Percentiles rank a stretch among this genome's conserved stretches.
Conservation (phyloP, 2,113 vertebrate species). For the Phyllostomus discolor region DNA sequence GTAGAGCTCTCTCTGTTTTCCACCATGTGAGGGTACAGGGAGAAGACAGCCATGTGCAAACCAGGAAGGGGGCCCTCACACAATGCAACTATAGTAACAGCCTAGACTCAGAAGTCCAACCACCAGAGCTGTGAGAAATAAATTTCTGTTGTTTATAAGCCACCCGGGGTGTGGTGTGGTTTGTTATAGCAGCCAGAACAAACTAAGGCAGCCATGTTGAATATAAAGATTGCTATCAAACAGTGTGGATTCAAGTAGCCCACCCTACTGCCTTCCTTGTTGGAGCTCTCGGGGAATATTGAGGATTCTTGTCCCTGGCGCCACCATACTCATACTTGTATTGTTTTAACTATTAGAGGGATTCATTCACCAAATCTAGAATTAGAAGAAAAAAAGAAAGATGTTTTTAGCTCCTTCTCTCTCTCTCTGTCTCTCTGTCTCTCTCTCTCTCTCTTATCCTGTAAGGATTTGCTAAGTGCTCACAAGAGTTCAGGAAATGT, state of each 20-base stretch:
- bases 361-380: neutral
- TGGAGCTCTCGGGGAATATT: neutral
- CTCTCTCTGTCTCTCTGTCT: neutral
- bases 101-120: neutral
- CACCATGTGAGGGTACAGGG: neutral
- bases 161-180: neutral
- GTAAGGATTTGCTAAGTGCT: neutral
- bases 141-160: neutral
- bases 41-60: neutral
- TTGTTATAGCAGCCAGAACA: neutral
- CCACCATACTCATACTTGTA: neutral
- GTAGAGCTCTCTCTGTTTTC: neutral
- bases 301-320: neutral
- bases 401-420: neutral
- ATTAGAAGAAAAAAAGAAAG: neutral
- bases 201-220: neutral
- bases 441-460: neutral
- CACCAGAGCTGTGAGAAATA: neutral
- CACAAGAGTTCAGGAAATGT: neutral
- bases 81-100: neutral
- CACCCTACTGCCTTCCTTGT: neutral
- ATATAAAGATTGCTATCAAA: neutral
- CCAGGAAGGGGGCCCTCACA: neutral
- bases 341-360: neutral
- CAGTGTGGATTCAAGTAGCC: neutral